phyloP scores from a whole-genome alignment of 2,113 vertebrate species.

The Verasper variegatus region DNA sequence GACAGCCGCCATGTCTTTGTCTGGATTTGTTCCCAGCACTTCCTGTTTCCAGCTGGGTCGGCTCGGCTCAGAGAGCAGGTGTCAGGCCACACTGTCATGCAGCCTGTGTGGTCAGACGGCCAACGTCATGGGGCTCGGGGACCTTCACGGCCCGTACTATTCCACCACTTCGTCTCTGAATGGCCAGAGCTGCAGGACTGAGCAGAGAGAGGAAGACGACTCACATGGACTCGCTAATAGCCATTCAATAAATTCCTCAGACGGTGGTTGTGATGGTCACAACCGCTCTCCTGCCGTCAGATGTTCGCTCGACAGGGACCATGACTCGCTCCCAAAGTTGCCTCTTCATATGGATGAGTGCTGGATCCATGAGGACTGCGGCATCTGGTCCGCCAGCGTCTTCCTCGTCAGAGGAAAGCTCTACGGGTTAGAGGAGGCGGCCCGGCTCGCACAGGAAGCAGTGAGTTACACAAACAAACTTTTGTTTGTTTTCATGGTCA shows the following conservation, averaged over 20 bases:
- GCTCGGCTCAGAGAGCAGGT: constrained; percentile 16
- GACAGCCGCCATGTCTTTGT: not conserved
- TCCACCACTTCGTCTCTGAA: not conserved
- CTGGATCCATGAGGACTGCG: constrained; percentile 86
- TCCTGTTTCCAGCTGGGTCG: constrained; percentile 79
- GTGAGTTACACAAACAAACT: constrained; percentile 63
- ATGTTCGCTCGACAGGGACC: not conserved
- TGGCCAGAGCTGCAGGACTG: constrained; percentile 13
- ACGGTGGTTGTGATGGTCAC: not conserved
- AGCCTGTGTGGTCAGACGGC: constrained; percentile 79
- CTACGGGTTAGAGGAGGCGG: constrained; percentile 81
- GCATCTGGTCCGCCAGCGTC: constrained; percentile 80
- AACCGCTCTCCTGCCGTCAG: not conserved
- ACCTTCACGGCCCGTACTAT: constrained; percentile 83
- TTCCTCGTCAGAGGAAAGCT: constrained; percentile 82
- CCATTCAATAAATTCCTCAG: constrained; percentile 8
- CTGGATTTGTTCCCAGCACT: constrained; percentile 73
- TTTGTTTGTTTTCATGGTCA: not conserved
- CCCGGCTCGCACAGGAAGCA: constrained; percentile 70
- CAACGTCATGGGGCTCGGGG: constrained; percentile 77
- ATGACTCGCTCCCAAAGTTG: not conserved
- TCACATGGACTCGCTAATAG: constrained; percentile 6
- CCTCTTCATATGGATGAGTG: constrained; percentile 58
- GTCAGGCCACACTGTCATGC: constrained; percentile 60
- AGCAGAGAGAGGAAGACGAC: constrained; percentile 16